phyloP scores from a whole-genome alignment of 2,113 vertebrate species.

The Ophiodon elongatus region DNA sequence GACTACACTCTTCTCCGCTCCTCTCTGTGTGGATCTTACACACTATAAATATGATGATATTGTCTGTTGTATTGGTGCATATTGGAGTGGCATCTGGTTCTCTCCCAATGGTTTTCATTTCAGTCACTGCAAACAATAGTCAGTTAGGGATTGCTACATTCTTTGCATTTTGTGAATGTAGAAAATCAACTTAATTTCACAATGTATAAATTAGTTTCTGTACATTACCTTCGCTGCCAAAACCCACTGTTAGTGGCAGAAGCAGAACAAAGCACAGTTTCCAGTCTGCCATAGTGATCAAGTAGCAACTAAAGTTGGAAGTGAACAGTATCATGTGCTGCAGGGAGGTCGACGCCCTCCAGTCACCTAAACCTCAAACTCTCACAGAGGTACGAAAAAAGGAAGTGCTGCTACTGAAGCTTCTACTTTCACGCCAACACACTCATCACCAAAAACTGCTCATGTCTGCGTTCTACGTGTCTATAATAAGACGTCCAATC shows the following conservation, averaged over 20 bases:
- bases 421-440: neutral
- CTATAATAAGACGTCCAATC: neutral
- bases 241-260: neutral
- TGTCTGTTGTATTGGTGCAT: neutral
- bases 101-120: neutral
- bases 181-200: neutral
- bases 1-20: neutral
- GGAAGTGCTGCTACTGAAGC: neutral
- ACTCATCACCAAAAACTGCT: neutral
- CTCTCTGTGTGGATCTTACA: constrained; percentile 38
- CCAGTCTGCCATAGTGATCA: neutral
- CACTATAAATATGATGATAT: fast-evolving
- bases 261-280: constrained; percentile 20
- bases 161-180: neutral
- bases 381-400: neutral
- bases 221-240: constrained; percentile 23
- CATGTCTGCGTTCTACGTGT: too few relatives aligned
- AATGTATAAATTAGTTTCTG: neutral
- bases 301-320: too few relatives aligned
- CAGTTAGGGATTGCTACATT: neutral
- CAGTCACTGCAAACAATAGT: constrained; percentile 9
- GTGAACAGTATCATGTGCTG: neutral
- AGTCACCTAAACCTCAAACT: neutral
- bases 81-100: constrained; percentile 16
- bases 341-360: neutral